Evolutionary conservation across 2,888 invertebrate species (phyloP).

Genomic region (Torymus auratus): DNA sequence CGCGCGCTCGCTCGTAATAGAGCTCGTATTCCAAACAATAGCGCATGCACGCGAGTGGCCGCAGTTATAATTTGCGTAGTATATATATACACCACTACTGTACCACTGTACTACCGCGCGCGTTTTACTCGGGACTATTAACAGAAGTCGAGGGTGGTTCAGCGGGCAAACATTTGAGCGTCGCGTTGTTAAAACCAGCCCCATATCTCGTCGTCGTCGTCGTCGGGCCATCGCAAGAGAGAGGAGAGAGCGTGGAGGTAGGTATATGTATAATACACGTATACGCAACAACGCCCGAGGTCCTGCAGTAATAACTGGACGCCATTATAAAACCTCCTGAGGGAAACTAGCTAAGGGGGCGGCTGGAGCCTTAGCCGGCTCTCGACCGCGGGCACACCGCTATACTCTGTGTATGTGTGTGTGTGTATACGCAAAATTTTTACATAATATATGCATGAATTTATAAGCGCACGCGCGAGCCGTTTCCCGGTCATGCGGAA

Average conservation of each 20-base stretch:
- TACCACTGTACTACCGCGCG: background rate
- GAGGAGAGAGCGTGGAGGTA: too few relatives aligned
- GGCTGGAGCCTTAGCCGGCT: slow-evolving; percentile 36
- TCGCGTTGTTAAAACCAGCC: slow-evolving; percentile 72
- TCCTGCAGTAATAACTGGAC: slow-evolving; percentile 76
- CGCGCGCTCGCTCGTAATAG: slow-evolving; percentile 18
- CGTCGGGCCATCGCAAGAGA: slow-evolving; percentile 13
- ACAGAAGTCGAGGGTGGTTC: slow-evolving; percentile 38
- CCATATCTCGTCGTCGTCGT: slow-evolving; percentile 62
- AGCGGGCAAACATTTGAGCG: slow-evolving; percentile 66
- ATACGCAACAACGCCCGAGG: slow-evolving; percentile 69
- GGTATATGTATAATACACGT: too few relatives aligned
- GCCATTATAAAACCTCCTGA: slow-evolving; percentile 76
- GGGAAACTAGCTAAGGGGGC: slow-evolving; percentile 73
- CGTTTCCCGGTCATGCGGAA: slow-evolving; percentile 43
- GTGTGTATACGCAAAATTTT: slow-evolving; percentile 29
- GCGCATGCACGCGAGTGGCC: background rate
- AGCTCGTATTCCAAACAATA: slow-evolving; percentile 41
- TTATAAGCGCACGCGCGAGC: slow-evolving; percentile 23
- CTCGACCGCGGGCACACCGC: background rate
- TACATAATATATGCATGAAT: slow-evolving; percentile 52
- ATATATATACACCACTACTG: too few relatives aligned
- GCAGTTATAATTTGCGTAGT: slow-evolving; percentile 42
- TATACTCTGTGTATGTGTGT: too few relatives aligned
- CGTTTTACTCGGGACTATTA: slow-evolving; percentile 43